phyloP scores from a whole-genome alignment of 2,888 invertebrate species.

The Bembecia ichneumoniformis region DNA sequence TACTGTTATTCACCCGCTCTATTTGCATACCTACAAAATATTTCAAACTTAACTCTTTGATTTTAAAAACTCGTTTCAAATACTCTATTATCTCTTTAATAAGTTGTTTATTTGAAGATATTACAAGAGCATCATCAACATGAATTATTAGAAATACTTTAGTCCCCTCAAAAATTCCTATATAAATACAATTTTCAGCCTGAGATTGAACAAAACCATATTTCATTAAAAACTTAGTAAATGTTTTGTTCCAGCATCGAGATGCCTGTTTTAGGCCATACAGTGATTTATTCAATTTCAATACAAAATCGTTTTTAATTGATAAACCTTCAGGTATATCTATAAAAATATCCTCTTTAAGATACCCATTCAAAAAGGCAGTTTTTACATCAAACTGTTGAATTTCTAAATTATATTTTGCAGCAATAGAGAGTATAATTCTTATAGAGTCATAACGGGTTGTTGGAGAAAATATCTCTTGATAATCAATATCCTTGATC shows the following conservation, averaged over 20 bases:
- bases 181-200: constrained; percentile 1
- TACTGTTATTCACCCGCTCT: constrained; percentile 7
- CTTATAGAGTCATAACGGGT: constrained; percentile 13
- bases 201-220: constrained; percentile 17
- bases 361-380: constrained; percentile 16
- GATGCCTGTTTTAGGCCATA: too few relatives aligned
- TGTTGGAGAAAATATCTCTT: constrained; percentile 14
- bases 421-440: constrained; percentile 11
- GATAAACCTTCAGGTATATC: constrained; percentile 13
- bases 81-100: too few relatives aligned
- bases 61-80: constrained; percentile 16
- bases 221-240: constrained; percentile 11
- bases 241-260: constrained; percentile 17
- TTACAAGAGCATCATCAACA: constrained; percentile 23
- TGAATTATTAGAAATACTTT: constrained; percentile 10
- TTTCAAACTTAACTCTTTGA: constrained; percentile 12
- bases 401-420: constrained; percentile 8
- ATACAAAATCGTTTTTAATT: constrained; percentile 1
- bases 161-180: too few relatives aligned
- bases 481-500: constrained; percentile 11
- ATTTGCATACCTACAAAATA: constrained; percentile 20
- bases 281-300: constrained; percentile 16
- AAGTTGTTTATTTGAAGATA: constrained; percentile 12
- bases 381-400: constrained; percentile 18
- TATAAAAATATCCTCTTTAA: constrained; percentile 14